Evolutionary conservation across 2,888 invertebrate genomes (phyloP).

Genomic region (Choristoneura rosaceana): DNA sequence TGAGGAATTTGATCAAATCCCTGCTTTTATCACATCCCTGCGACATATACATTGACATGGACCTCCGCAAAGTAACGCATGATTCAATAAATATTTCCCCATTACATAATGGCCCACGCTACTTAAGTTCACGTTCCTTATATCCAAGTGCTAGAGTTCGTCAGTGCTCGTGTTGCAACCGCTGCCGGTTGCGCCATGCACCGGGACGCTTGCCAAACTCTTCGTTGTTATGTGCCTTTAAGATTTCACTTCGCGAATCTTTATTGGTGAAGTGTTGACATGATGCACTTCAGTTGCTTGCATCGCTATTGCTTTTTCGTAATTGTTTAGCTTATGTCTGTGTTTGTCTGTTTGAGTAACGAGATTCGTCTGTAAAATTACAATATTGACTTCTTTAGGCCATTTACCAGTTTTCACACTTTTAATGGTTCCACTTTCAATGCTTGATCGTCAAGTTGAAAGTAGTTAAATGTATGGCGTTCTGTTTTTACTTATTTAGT

Average conservation of each 20-base stretch:
- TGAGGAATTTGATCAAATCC: no score
- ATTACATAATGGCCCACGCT: constrained; percentile 24
- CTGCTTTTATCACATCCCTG: no score
- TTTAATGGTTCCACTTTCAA: constrained; percentile 1
- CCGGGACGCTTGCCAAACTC: constrained; percentile 56
- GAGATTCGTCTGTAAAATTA: background rate
- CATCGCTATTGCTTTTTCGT: constrained; percentile 5
- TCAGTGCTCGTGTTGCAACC: constrained; percentile 54
- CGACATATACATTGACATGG: no score
- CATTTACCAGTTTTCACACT: background rate
- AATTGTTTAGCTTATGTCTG: constrained; percentile 43
- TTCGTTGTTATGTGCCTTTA: constrained; percentile 47
- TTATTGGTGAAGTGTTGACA: constrained; percentile 26
- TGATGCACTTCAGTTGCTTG: constrained; percentile 17
- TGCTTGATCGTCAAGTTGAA: background rate
- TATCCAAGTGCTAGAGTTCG: constrained; percentile 45
- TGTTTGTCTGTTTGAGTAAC: constrained; percentile 7
- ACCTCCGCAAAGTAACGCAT: no score
- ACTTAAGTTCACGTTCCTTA: constrained; percentile 6
- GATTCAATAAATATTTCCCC: background rate
- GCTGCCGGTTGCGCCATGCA: constrained; percentile 53
- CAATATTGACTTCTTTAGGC: background rate
- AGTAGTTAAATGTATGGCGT: background rate
- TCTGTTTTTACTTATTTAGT: background rate
- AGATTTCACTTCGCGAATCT: constrained; percentile 51